Percentiles rank a stretch among this genome's conserved stretches.
Conservation (phyloP, 2,888 invertebrate species). For the Leptinotarsa peninsularis region DNA sequence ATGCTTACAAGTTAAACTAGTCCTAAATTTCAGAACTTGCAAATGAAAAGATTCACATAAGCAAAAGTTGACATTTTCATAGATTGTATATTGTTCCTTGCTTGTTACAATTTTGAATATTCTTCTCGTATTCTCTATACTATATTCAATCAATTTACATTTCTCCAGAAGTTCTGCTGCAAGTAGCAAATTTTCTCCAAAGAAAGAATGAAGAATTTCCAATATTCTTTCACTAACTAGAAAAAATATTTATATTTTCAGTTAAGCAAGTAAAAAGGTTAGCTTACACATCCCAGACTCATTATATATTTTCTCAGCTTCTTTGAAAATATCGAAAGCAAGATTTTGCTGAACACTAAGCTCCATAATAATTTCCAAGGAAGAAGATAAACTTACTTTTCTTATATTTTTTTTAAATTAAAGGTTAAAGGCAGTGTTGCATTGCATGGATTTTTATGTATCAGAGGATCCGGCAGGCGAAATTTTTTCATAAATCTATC, state of each 20-base stretch:
- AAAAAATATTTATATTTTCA: conserved; percentile 16
- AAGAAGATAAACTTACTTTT: too few relatives aligned
- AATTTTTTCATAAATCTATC: too few relatives aligned
- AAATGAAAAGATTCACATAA: conserved; percentile 73
- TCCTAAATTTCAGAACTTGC: conserved; percentile 69
- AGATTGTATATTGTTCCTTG: conserved; percentile 72
- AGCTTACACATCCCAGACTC: conserved; percentile 50
- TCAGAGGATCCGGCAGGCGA: too few relatives aligned
- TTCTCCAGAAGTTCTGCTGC: conserved; percentile 75
- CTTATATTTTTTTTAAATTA: too few relatives aligned
- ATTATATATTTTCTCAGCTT: conserved; percentile 49
- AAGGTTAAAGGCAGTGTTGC: too few relatives aligned
- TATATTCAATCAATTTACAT: conserved; percentile 68
- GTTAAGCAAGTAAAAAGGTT: neutral
- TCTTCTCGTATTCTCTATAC: conserved; percentile 63
- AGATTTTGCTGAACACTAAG: conserved; percentile 44
- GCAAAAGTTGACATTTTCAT: conserved; percentile 76
- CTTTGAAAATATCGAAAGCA: conserved; percentile 50
- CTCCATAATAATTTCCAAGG: conserved; percentile 20
- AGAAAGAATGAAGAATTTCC: conserved; percentile 70
- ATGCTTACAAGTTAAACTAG: conserved; percentile 75
- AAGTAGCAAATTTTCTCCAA: conserved; percentile 71
- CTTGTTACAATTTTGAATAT: conserved; percentile 73
- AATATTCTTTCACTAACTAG: conserved; percentile 73
- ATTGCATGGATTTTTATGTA: too few relatives aligned